phyloP scores from a whole-genome alignment of 1,140 invertebrate genomes.

The Holotrichia oblita region DNA sequence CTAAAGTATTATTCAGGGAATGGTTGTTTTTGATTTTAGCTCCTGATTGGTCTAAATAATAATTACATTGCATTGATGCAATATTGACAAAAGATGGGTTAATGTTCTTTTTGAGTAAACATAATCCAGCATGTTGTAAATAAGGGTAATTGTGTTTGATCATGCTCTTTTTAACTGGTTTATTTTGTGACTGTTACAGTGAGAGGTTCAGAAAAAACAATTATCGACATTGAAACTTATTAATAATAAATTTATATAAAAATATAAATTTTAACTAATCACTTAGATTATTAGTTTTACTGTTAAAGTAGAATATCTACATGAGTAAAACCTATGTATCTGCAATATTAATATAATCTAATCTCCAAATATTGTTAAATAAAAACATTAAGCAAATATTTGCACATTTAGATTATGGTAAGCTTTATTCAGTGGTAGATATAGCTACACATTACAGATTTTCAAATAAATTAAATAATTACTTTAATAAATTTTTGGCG shows the following conservation, averaged over 20 bases:
- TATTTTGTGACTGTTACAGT: too few species aligned
- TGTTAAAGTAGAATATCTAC: background rate
- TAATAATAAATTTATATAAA: background rate
- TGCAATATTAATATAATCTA: constrained; percentile 30
- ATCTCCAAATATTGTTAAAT: constrained; percentile 4
- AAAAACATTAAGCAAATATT: constrained; percentile 31
- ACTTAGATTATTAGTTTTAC: background rate
- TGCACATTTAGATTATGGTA: constrained; percentile 16
- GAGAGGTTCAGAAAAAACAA: too few species aligned
- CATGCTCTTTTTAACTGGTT: too few species aligned
- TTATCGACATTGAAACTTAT: too few species aligned
- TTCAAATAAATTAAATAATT: constrained; percentile 16
- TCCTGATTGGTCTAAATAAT: too few species aligned
- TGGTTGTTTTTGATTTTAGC: too few species aligned
- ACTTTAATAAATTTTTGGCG: background rate
- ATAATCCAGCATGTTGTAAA: too few species aligned
- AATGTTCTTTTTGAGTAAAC: too few species aligned
- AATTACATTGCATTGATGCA: too few species aligned
- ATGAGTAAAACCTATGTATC: background rate
- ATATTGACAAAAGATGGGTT: too few species aligned
- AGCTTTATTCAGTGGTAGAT: background rate
- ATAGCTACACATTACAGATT: background rate
- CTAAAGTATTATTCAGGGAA: too few species aligned
- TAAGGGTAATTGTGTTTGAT: too few species aligned
- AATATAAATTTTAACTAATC: background rate